Percentiles rank a stretch among this genome's conserved stretches.
These are phyloP conservation scores for Ophion costatus DNA, from an alignment of 2,888 invertebrate species.

Conservation along the genomic window DNA sequence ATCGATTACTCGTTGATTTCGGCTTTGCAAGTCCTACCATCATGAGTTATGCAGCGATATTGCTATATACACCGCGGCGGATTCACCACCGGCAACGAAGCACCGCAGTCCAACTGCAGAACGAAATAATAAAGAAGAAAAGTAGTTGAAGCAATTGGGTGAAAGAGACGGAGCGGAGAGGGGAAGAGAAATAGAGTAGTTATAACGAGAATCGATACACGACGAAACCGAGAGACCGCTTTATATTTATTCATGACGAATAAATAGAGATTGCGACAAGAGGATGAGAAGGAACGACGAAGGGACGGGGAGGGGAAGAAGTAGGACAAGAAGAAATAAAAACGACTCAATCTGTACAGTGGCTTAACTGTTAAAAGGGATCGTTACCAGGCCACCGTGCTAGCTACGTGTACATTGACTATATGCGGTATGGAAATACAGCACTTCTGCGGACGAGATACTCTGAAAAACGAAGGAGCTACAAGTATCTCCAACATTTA, in stretches of 20 bases:
- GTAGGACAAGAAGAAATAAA: constrained; percentile 42
- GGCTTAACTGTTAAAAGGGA: constrained; percentile 47
- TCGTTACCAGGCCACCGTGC: constrained; percentile 42
- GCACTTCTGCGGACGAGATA: constrained; percentile 7
- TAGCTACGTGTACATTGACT: constrained; percentile 1
- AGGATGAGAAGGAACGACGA: not conserved
- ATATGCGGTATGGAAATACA: constrained; percentile 14
- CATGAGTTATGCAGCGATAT: constrained; percentile 35
- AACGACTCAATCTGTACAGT: constrained; percentile 52
- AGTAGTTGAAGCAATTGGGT: constrained; percentile 49
- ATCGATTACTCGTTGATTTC: constrained; percentile 62
- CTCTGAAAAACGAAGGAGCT: constrained; percentile 17
- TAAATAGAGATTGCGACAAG: constrained; percentile 50
- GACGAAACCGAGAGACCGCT: constrained; percentile 44
- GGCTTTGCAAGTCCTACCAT: constrained; percentile 53
- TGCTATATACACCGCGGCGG: constrained; percentile 10
- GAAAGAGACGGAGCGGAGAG: not conserved
- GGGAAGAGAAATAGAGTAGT: constrained; percentile 44
- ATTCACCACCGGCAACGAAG: constrained; percentile 40
- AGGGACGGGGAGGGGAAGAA: not conserved
- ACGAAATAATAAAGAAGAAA: constrained; percentile 61
- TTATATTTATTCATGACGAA: constrained; percentile 62
- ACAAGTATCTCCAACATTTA: constrained; percentile 9
- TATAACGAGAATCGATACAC: constrained; percentile 62
- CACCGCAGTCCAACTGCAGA: constrained; percentile 47